Conservation (phyloP, 2,113 vertebrate genomes). For the Acrocephalus kingi region DNA sequence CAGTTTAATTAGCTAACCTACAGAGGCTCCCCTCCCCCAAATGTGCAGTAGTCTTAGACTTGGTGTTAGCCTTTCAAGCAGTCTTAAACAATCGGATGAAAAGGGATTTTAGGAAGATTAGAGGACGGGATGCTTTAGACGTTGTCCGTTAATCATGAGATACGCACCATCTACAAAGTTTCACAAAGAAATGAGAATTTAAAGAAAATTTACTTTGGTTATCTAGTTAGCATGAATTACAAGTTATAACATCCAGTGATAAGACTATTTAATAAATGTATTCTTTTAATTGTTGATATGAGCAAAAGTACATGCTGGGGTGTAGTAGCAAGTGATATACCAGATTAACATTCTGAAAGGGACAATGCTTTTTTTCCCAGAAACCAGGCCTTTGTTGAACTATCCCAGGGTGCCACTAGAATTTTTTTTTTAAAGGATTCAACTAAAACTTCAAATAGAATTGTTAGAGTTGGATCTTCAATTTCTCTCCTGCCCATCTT, state of each 20-base stretch:
- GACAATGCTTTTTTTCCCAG: constrained; percentile 85
- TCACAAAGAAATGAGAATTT: constrained; percentile 77
- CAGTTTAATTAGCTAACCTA: constrained; percentile 96
- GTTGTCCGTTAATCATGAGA: constrained; percentile 97
- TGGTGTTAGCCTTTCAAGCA: constrained; percentile 96
- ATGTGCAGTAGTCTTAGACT: constrained; percentile 84
- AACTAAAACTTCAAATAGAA: constrained; percentile 70
- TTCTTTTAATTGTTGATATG: constrained; percentile 80
- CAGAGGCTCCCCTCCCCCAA: constrained; percentile 83
- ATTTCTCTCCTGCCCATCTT: constrained; percentile 47
- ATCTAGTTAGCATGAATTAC: constrained; percentile 80
- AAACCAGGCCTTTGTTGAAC: constrained; percentile 91
- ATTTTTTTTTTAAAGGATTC: constrained; percentile 65
- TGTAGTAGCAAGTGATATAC: constrained; percentile 84
- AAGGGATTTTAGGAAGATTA: constrained; percentile 99
- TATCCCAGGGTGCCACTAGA: constrained; percentile 78
- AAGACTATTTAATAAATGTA: constrained; percentile 80
- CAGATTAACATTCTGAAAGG: constrained; percentile 92
- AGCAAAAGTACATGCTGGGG: constrained; percentile 80
- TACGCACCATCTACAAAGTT: constrained; percentile 83
- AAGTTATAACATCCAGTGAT: constrained; percentile 77
- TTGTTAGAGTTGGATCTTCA: constrained; percentile 62
- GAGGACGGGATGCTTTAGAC: constrained; percentile 92
- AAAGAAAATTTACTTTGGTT: constrained; percentile 81
- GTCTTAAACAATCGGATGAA: constrained; percentile 99